phyloP scores from a whole-genome alignment of 2,888 invertebrate species.

The Temnothorax ravouxi region DNA sequence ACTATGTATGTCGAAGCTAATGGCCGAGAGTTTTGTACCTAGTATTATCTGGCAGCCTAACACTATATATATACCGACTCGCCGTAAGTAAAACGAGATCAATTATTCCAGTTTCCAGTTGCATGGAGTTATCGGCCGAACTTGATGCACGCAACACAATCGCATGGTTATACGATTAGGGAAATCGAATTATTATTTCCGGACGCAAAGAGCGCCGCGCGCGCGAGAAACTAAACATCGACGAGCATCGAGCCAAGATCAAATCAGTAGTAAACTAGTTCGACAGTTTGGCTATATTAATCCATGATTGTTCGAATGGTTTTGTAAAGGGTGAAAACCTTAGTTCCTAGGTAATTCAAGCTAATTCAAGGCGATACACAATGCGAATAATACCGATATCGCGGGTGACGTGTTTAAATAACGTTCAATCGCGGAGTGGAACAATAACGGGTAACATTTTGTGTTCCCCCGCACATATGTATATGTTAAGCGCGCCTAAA shows the following conservation, averaged over 20 bases:
- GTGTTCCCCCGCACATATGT: neutral
- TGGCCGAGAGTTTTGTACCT: conserved; percentile 56
- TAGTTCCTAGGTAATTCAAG: neutral
- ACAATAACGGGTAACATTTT: conserved; percentile 3
- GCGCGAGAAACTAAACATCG: conserved; percentile 39
- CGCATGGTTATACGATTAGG: conserved; percentile 34
- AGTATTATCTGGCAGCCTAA: conserved; percentile 50
- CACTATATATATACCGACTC: conserved; percentile 28
- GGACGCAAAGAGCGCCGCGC: conserved; percentile 35
- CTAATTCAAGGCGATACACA: neutral
- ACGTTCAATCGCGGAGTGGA: neutral
- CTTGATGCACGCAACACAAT: conserved; percentile 47
- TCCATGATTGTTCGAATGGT: neutral
- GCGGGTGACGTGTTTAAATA: neutral
- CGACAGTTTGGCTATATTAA: conserved; percentile 9
- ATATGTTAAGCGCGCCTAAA: conserved; percentile 19
- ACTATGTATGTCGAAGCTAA: conserved; percentile 48
- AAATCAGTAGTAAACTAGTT: conserved; percentile 29
- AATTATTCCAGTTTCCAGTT: conserved; percentile 58
- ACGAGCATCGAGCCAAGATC: conserved; percentile 19
- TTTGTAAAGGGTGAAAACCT: conserved; percentile 10
- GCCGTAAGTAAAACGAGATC: conserved; percentile 42
- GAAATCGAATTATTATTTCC: conserved; percentile 55
- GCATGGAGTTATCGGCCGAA: conserved; percentile 36
- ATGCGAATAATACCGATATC: neutral